Percentiles rank a stretch among this genome's conserved stretches.
Conservation (phyloP, 2,888 invertebrate genomes). For the Marasmarcha lunaedactyla region DNA sequence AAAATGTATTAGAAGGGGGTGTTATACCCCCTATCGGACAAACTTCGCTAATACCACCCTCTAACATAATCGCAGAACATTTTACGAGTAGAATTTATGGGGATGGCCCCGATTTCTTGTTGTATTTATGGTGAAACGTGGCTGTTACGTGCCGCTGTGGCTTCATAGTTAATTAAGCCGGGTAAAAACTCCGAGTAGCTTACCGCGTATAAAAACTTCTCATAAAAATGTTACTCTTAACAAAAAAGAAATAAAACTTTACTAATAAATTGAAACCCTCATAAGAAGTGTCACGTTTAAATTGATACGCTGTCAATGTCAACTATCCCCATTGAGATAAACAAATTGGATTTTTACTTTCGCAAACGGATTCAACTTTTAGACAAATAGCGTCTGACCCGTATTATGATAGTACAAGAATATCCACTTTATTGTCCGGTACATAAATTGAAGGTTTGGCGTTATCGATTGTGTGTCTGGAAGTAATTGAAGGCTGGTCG, state of each 20-base stretch:
- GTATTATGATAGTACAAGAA: background rate
- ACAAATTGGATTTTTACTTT: background rate
- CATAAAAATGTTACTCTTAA: too few relatives aligned
- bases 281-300: background rate
- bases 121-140: slow-evolving; percentile 62
- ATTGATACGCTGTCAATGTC: background rate
- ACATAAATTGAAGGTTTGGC: slow-evolving; percentile 16
- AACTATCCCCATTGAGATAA: background rate
- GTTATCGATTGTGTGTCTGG: slow-evolving; percentile 41
- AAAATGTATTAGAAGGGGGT: slow-evolving; percentile 68
- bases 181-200: slow-evolving; percentile 31
- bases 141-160: slow-evolving; percentile 52
- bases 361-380: background rate
- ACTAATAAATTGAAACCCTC: too few relatives aligned
- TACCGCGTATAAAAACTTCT: slow-evolving; percentile 20
- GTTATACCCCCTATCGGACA: slow-evolving; percentile 56
- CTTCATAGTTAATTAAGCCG: slow-evolving; percentile 55
- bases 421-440: slow-evolving; percentile 5
- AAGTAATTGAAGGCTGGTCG: slow-evolving; percentile 33
- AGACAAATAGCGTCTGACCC: background rate
- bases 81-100: slow-evolving; percentile 71
- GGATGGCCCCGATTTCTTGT: slow-evolving; percentile 67
- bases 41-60: slow-evolving; percentile 71
- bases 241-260: too few relatives aligned
- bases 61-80: slow-evolving; percentile 69